phyloP scores from a whole-genome alignment of 30 jellyfish, hydroid and myxozoan species.

The Pseudorhiza aurosa region DNA sequence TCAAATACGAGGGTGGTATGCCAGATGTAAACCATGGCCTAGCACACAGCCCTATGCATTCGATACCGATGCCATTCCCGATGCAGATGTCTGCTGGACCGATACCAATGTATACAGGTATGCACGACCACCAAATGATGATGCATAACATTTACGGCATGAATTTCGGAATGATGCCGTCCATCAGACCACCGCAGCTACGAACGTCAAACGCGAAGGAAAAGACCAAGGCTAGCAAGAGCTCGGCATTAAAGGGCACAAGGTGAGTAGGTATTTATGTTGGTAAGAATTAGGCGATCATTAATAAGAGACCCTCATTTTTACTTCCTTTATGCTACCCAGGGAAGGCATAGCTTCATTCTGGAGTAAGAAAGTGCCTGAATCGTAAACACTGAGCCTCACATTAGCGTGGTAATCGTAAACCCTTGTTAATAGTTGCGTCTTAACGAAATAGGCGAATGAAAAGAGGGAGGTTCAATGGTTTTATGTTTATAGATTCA shows the following conservation, averaged over 20 bases:
- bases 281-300: no score
- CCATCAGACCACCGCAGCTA: conserved; percentile 55
- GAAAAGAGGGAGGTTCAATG: no score
- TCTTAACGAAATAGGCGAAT: no score
- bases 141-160: conserved; percentile 29
- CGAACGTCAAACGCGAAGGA: conserved; percentile 32
- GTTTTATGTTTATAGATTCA: no score
- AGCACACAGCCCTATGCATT: conserved; percentile 19
- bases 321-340: no score
- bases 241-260: conserved; percentile 33
- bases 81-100: conserved; percentile 53
- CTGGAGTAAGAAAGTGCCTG: no score
- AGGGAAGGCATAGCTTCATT: no score
- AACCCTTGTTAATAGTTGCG: no score
- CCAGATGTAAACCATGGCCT: conserved; percentile 35
- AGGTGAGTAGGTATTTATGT: no score
- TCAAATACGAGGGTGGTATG: conserved; percentile 15
- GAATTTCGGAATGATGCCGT: conserved; percentile 52
- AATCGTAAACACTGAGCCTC: no score
- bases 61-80: conserved; percentile 53
- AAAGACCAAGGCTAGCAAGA: conserved; percentile 25
- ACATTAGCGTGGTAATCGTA: no score
- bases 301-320: no score
- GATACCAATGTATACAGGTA: conserved; percentile 31
- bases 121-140: conserved; percentile 53